phyloP scores from a whole-genome alignment of 2,888 invertebrate species.

The Cordilura impudica region DNA sequence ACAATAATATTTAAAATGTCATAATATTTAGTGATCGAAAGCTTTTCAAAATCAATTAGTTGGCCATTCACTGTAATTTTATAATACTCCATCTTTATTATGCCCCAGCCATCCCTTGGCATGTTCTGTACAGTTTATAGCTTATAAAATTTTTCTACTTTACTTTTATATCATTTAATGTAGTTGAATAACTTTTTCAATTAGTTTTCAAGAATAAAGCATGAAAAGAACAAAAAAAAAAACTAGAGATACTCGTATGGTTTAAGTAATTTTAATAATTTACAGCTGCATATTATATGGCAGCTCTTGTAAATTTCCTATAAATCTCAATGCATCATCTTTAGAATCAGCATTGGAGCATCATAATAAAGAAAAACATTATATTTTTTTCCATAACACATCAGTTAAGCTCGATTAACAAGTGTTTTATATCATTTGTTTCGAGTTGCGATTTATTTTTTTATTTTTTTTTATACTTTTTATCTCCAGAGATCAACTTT shows the following conservation, averaged over 20 bases:
- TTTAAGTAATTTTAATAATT: slow-evolving; percentile 62
- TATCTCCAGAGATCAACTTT: slow-evolving; percentile 41
- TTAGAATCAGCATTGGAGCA: slow-evolving; percentile 16
- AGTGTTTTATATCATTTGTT: slow-evolving; percentile 59
- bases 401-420: slow-evolving; percentile 62
- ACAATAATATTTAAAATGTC: too few species aligned
- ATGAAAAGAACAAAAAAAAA: slow-evolving; percentile 15
- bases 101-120: too few species aligned
- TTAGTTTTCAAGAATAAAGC: not conserved
- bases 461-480: slow-evolving; percentile 8
- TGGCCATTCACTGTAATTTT: too few species aligned
- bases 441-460: slow-evolving; percentile 42
- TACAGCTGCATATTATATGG: slow-evolving; percentile 54
- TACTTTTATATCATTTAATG: not conserved
- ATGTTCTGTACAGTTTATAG: too few species aligned
- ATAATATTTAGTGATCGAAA: too few species aligned
- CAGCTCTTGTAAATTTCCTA: slow-evolving; percentile 51
- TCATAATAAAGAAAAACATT: slow-evolving; percentile 27
- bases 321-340: slow-evolving; percentile 50
- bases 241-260: slow-evolving; percentile 51
- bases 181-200: slow-evolving; percentile 13
- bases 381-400: slow-evolving; percentile 25
- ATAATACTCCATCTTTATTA: too few species aligned
- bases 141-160: not conserved
- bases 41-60: too few species aligned